phyloP scores from a whole-genome alignment of 2,888 invertebrate species.

The Sphecodes monilicornis region DNA sequence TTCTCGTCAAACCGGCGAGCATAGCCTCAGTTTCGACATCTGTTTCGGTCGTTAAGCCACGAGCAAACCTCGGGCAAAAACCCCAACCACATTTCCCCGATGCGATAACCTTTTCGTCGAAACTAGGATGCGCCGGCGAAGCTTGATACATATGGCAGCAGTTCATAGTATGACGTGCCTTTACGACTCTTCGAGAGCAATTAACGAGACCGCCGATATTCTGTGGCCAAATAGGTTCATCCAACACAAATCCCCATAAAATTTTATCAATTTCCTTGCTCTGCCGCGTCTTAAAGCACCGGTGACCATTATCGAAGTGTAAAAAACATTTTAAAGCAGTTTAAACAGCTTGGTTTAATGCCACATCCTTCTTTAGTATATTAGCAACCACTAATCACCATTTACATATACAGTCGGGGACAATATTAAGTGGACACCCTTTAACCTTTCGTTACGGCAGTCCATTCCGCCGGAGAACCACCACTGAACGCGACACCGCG shows the following conservation, averaged over 20 bases:
- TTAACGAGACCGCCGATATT: slow-evolving; percentile 5
- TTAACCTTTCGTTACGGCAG: too few species aligned
- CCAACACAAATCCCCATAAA: neutral
- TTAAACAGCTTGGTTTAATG: neutral
- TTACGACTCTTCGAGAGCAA: slow-evolving; percentile 17
- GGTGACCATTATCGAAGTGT: neutral
- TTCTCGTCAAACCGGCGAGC: neutral
- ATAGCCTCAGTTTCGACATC: slow-evolving; percentile 6
- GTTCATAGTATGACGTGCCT: slow-evolving; percentile 3
- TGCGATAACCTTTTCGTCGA: slow-evolving; percentile 13
- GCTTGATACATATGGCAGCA: slow-evolving; percentile 3
- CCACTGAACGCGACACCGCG: too few species aligned
- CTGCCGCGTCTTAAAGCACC: neutral
- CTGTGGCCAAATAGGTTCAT: neutral
- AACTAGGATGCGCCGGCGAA: neutral
- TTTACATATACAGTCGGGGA: too few species aligned
- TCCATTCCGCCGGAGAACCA: too few species aligned
- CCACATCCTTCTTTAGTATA: neutral
- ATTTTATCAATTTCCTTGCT: neutral
- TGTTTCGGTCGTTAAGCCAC: slow-evolving; percentile 18
- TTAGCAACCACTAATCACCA: neutral
- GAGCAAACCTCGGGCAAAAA: slow-evolving; percentile 3
- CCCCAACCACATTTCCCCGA: slow-evolving; percentile 14
- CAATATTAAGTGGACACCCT: too few species aligned
- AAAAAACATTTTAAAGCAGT: neutral